Evolutionary conservation across 2,113 vertebrate genomes (phyloP), one percentile per base, ranked within the genome.

Genomic region (Corapipo altera): DNA sequence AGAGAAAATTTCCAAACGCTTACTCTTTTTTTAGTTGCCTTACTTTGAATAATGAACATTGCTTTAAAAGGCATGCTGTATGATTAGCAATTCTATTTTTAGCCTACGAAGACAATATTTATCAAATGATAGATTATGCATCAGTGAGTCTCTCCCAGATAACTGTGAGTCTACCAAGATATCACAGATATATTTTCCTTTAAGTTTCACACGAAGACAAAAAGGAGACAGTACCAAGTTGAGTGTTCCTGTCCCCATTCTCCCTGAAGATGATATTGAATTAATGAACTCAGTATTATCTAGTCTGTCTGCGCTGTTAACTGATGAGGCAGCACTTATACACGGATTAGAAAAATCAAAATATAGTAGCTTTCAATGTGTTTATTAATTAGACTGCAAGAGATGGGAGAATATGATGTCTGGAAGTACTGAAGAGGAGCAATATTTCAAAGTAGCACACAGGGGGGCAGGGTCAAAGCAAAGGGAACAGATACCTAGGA

Each of bases 371-470:
- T 48, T 44, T 35, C 39, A 13, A 52, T 69, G 33, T 73, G 7
- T 30, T 57, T 52, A 37, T 79, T 76, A 88, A 64, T 61, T 54
- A 54, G 27, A 43, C 15, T 48, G 27, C 33, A 69, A 57, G 19
- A 11, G 28, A 85, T 4, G 8, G 79, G 21, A 91, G 21, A n/a
- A 75, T 41, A 67, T 0, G 0, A 79, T 10, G 16, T 9, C 35
- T 76, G 44, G 35, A 52, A 65, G 13, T 33, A 55, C 1, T 44
- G 62, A 67, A 82, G 26, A 37, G 32, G 12, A 80, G 18, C 5
- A 12, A 57, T 37, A 52, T 6, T 26, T 21, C 14, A 9, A 24
- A 86, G 39, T n/a, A 88, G 48, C 32, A 66, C 17, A 82, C 43
- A 27, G 35, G 14, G 13, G 19, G 24, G 33, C 28, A 92, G 11